These are phyloP conservation scores for Cassiopea andromeda DNA, from an alignment of 30 jellyfish, hydroid and myxozoan species.

Conservation along the genomic window DNA sequence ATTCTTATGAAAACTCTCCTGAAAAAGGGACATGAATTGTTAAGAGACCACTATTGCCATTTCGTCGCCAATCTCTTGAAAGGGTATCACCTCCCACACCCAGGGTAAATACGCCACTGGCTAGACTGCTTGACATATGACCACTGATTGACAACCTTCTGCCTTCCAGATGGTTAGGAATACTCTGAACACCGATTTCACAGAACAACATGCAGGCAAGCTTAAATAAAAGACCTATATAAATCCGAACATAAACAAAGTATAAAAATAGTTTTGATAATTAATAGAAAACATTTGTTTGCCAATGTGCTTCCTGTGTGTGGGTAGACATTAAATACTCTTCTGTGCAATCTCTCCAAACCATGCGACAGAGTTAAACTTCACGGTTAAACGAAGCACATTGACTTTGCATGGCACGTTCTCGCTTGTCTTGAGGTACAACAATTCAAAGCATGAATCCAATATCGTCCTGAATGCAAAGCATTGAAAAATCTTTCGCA, in stretches of 20 bases:
- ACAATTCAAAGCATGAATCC: neutral
- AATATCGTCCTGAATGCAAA: neutral
- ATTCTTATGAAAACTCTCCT: too few relatives aligned
- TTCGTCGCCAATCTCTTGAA: too few relatives aligned
- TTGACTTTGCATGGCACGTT: neutral
- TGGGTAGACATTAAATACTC: neutral
- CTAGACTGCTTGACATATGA: too few relatives aligned
- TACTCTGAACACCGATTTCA: neutral
- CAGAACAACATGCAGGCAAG: neutral
- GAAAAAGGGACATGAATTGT: too few relatives aligned
- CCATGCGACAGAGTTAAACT: neutral
- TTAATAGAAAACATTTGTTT: neutral
- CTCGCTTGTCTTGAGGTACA: neutral
- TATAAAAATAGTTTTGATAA: neutral
- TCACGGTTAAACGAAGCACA: too few relatives aligned
- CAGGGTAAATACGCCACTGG: too few relatives aligned
- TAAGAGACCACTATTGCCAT: too few relatives aligned
- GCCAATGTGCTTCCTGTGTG: conserved; percentile 14
- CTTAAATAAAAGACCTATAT: neutral
- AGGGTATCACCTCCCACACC: too few relatives aligned
- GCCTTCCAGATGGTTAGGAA: too few relatives aligned
- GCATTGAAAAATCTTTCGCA: neutral
- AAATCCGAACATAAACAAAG: neutral
- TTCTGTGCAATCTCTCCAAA: neutral
- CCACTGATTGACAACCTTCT: too few relatives aligned